Percentiles rank a stretch among this genome's conserved stretches.
phyloP scores from a whole-genome alignment of 2,113 vertebrate genomes.

The Columba livia region DNA sequence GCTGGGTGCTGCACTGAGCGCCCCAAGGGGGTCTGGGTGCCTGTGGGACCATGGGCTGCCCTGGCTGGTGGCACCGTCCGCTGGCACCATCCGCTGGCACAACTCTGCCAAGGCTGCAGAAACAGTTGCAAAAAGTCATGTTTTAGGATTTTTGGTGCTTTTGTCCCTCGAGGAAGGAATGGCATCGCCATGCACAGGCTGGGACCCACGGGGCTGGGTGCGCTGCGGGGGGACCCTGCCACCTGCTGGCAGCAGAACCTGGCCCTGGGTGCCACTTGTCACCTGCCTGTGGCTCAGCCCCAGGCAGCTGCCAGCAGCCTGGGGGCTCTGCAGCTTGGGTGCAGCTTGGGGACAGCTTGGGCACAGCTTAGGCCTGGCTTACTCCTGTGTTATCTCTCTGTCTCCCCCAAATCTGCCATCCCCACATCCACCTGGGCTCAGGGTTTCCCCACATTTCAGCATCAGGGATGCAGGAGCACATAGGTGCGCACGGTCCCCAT shows the following conservation, averaged over 20 bases:
- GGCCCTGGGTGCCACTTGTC: background rate
- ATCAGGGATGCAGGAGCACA: fast-evolving
- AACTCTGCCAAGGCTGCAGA: background rate
- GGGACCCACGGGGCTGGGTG: background rate
- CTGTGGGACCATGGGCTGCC: fast-evolving
- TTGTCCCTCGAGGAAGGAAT: background rate
- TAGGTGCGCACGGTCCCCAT: background rate
- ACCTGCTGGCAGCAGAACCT: background rate
- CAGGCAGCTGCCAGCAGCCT: background rate
- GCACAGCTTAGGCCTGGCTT: fast-evolving
- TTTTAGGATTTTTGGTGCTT: background rate
- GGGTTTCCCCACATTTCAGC: background rate
- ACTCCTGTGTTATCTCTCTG: background rate
- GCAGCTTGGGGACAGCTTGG: background rate
- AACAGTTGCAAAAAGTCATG: background rate
- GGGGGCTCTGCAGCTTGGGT: background rate
- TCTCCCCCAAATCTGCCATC: background rate
- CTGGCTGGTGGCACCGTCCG: fast-evolving
- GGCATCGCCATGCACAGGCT: background rate
- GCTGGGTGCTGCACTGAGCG: background rate
- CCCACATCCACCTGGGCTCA: background rate
- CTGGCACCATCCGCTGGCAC: background rate
- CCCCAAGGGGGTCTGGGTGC: background rate
- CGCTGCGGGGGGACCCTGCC: background rate
- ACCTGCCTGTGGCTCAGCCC: background rate